phyloP scores from a whole-genome alignment of 2,888 invertebrate genomes.

The Drosophila rubida region DNA sequence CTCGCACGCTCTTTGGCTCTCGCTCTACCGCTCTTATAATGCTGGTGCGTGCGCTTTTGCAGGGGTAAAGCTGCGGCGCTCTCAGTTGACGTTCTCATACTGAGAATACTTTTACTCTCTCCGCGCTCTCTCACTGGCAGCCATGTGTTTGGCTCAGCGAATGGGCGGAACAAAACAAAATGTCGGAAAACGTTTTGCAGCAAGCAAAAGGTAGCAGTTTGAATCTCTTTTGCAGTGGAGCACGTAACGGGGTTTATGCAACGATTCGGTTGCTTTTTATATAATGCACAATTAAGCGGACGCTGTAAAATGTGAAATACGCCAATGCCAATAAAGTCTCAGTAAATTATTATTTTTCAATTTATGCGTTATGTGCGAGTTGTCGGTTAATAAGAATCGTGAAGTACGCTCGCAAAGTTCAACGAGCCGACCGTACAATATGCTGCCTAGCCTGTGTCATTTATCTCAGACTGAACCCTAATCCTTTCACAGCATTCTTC shows the following conservation, averaged over 20 bases:
- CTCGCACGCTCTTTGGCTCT: background rate
- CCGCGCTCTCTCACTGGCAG: conserved; percentile 20
- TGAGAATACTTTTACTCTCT: conserved; percentile 14
- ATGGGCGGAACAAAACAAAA: conserved; percentile 72
- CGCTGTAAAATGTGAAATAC: conserved; percentile 7
- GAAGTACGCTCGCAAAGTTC: background rate
- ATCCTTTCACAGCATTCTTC: conserved; percentile 7
- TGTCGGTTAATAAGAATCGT: background rate
- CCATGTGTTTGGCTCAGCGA: conserved; percentile 60
- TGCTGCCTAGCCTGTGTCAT: background rate
- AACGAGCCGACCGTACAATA: background rate
- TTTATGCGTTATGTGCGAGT: conserved; percentile 3
- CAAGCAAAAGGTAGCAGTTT: conserved; percentile 8
- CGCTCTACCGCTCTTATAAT: background rate
- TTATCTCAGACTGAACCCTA: background rate
- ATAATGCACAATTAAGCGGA: conserved; percentile 52
- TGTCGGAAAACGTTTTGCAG: conserved; percentile 49
- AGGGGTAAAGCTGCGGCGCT: conserved; percentile 39
- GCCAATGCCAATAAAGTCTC: background rate
- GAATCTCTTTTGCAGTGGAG: conserved; percentile 30
- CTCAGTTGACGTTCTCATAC: conserved; percentile 12
- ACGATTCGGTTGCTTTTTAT: conserved; percentile 61
- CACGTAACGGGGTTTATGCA: conserved; percentile 70
- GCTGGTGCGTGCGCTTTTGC: conserved; percentile 26
- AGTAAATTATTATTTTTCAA: background rate